Percentiles rank a stretch among this genome's conserved stretches.
These are phyloP conservation scores for Mohoua ochrocephala DNA, from an alignment of 2,113 vertebrate species.

Conservation along the genomic window DNA sequence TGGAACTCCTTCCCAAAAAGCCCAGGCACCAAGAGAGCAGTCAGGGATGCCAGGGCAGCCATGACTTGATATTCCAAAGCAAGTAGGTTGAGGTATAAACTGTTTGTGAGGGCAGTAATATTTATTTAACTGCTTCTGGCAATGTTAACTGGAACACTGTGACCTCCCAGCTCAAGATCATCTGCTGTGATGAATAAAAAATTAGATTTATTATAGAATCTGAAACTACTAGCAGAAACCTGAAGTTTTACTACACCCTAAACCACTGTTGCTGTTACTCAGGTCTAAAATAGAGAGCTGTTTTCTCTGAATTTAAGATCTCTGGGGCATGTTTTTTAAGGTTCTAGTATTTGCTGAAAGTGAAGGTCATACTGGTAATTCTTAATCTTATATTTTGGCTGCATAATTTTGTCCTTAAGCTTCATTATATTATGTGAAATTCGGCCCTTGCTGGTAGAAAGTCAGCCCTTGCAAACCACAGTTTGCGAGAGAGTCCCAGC, in stretches of 20 bases:
- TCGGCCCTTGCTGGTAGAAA: neutral
- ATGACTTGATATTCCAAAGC: neutral
- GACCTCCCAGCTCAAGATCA: neutral
- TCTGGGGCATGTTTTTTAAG: neutral
- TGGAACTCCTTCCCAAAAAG: neutral
- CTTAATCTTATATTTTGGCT: neutral
- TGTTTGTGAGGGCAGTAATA: neutral
- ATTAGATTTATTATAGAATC: neutral
- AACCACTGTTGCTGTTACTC: neutral
- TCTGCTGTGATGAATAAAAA: neutral
- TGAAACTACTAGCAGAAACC: neutral
- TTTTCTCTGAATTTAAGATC: neutral
- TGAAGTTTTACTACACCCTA: neutral
- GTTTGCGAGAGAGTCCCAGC: neutral
- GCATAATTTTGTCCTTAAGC: neutral
- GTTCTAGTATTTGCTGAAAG: neutral
- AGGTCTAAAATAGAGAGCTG: neutral
- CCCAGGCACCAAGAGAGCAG: neutral
- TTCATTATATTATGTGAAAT: neutral
- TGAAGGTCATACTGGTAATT: neutral
- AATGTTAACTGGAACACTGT: neutral
- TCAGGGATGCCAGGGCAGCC: neutral
- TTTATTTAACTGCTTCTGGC: neutral
- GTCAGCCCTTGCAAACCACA: neutral
- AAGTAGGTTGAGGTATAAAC: neutral